Evolutionary conservation across 2,113 vertebrate species (phyloP).

Genomic region (Connochaetes taurinus): DNA sequence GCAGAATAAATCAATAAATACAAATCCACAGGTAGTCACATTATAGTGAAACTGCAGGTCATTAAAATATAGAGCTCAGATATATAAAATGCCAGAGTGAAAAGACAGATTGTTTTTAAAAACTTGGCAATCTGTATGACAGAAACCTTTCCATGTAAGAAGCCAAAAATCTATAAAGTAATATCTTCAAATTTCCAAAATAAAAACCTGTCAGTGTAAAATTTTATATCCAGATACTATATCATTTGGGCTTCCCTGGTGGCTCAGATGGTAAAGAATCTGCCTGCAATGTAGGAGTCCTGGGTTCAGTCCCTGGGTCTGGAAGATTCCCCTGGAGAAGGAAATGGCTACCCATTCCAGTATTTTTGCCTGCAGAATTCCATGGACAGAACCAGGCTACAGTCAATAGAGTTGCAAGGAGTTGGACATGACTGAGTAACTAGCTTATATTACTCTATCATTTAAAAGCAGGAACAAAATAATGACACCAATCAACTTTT

Average conservation of each 20-base stretch:
- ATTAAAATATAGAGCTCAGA: background rate
- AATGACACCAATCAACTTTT: background rate
- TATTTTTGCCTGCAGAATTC: background rate
- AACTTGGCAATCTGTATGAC: background rate
- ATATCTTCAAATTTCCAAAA: background rate
- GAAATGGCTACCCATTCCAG: background rate
- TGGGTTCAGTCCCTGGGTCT: background rate
- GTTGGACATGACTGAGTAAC: background rate
- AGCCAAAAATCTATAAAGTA: background rate
- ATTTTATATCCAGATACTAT: background rate
- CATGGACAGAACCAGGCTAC: background rate
- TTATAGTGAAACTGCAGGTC: background rate
- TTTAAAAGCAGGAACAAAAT: background rate
- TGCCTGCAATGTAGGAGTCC: background rate
- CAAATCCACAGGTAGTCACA: background rate
- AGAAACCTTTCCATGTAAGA: background rate
- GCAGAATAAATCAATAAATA: background rate
- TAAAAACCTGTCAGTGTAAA: background rate
- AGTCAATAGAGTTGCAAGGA: background rate
- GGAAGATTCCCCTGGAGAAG: background rate
- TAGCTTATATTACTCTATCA: background rate
- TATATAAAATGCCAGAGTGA: background rate
- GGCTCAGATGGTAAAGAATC: background rate
- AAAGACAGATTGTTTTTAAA: background rate
- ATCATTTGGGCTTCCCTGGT: background rate